phyloP scores from a whole-genome alignment of 2,113 vertebrate genomes.

The Pachyramphus minor region DNA sequence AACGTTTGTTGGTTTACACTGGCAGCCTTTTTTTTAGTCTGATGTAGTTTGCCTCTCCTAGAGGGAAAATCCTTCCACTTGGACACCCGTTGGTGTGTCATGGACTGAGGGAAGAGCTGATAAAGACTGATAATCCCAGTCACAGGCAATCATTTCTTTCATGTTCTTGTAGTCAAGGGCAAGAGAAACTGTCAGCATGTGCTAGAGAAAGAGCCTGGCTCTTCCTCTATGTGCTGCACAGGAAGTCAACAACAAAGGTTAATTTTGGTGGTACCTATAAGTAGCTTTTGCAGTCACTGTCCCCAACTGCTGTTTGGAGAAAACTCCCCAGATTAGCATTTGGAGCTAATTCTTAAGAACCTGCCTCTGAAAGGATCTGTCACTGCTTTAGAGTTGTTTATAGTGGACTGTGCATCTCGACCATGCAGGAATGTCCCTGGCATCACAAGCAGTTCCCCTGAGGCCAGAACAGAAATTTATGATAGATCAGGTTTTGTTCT shows the following conservation, averaged over 20 bases:
- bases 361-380: neutral
- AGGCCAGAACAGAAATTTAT: neutral
- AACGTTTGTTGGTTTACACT: neutral
- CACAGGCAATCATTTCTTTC: neutral
- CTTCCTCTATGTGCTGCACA: neutral
- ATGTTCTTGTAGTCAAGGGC: neutral
- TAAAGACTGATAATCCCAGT: neutral
- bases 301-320: neutral
- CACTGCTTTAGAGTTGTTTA: neutral
- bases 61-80: neutral
- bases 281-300: neutral
- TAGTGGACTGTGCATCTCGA: neutral
- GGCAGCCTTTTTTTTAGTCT: rapidly evolving
- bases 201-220: neutral
- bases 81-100: neutral
- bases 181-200: neutral
- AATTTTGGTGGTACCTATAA: neutral
- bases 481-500: neutral
- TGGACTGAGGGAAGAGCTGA: neutral
- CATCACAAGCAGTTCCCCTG: neutral
- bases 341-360: neutral
- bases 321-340: neutral
- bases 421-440: neutral
- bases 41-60: neutral
- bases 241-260: neutral